Percentiles rank a stretch among this genome's conserved stretches.
Conservation (phyloP, 1,140 invertebrate genomes). For the Lycorma delicatula region DNA sequence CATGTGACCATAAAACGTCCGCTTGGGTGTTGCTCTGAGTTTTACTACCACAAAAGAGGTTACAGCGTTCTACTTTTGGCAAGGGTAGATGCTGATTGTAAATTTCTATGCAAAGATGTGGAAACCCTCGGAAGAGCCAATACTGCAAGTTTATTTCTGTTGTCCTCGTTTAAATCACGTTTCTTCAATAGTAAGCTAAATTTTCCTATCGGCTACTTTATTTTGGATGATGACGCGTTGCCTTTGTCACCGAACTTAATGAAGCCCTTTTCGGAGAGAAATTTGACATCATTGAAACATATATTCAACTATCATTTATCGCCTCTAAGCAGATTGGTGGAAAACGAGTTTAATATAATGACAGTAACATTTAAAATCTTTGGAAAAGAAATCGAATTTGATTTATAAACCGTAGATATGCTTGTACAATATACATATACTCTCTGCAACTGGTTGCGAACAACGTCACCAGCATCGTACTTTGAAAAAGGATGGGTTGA, state of each 20-base stretch:
- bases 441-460: constrained; percentile 24
- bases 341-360: constrained; percentile 41
- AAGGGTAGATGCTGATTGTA: constrained; percentile 37
- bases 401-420: constrained; percentile 24
- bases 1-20: constrained; percentile 34
- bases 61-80: constrained; percentile 39
- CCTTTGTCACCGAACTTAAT: constrained; percentile 34
- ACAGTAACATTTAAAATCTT: constrained; percentile 38
- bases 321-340: constrained; percentile 32
- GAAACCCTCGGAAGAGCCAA: constrained; percentile 34
- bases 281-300: constrained; percentile 25
- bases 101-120: constrained; percentile 38
- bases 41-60: too few species aligned
- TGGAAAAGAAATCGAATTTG: constrained; percentile 29
- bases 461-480: constrained; percentile 3
- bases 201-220: constrained; percentile 26
- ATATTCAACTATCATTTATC: constrained; percentile 36
- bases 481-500: constrained; percentile 10
- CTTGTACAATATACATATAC: constrained; percentile 16
- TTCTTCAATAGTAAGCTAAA: constrained; percentile 21
- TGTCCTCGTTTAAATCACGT: constrained; percentile 20
- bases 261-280: constrained; percentile 33
- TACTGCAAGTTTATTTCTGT: constrained; percentile 36
- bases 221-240: constrained; percentile 40
- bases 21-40: constrained; percentile 29